Conservation (phyloP, 2,113 vertebrate species). For the Xiphophorus maculatus region DNA sequence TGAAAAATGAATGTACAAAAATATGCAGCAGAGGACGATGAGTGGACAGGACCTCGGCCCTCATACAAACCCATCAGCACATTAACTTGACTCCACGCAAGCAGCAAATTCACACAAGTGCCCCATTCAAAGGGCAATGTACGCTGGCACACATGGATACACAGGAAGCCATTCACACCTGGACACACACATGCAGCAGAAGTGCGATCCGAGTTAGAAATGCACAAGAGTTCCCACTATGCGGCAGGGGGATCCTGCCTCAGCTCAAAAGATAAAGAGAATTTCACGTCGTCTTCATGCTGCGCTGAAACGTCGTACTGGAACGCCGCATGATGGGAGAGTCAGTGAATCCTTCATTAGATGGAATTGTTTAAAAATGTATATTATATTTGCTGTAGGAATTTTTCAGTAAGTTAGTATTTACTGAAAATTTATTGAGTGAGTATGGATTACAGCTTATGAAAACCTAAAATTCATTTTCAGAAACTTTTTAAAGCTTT, state of each 20-base stretch:
- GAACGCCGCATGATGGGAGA: slow-evolving; percentile 24
- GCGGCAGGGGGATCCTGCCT: slow-evolving; percentile 21
- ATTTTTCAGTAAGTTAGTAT: neutral
- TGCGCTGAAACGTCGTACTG: slow-evolving; percentile 33
- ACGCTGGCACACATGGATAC: slow-evolving; percentile 29
- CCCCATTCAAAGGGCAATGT: slow-evolving; percentile 37
- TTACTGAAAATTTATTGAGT: too few relatives aligned
- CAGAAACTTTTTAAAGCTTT: too few relatives aligned
- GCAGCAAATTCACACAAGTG: slow-evolving; percentile 35
- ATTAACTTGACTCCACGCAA: neutral
- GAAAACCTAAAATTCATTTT: too few relatives aligned
- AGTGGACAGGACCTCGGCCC: neutral
- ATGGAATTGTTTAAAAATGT: neutral
- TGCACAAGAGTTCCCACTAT: slow-evolving; percentile 31
- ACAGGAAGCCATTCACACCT: slow-evolving; percentile 45
- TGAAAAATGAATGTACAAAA: neutral
- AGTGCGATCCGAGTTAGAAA: slow-evolving; percentile 39
- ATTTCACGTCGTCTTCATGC: slow-evolving; percentile 38
- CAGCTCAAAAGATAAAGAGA: slow-evolving; percentile 23
- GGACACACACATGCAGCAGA: slow-evolving; percentile 18
- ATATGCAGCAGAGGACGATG: neutral
- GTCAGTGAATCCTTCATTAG: neutral
- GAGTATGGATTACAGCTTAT: too few relatives aligned
- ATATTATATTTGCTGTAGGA: neutral
- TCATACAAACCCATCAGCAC: slow-evolving; percentile 4